A percentile compares a stretch with the other conserved stretches of the same genome.
These are phyloP conservation scores for Ianthella basta DNA, from an alignment of 37 sponge, comb jelly and placozoan genomes.

Conservation along the genomic window DNA sequence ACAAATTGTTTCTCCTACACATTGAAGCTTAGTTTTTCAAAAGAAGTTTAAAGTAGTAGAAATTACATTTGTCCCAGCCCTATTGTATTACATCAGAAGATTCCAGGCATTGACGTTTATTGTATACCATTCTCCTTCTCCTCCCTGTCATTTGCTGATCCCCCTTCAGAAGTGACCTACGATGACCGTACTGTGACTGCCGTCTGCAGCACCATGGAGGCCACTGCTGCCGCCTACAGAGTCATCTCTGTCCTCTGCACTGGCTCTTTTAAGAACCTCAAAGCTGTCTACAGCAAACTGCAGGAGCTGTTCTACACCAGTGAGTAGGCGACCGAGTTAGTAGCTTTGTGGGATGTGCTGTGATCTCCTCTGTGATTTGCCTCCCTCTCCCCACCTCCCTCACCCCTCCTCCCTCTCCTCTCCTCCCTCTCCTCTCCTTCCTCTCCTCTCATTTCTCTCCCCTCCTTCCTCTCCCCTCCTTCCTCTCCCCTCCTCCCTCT, in stretches of 20 bases:
- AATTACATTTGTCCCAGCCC: no score
- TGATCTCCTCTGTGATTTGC: neutral
- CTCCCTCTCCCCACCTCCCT: neutral
- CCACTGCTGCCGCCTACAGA: constrained; percentile 73
- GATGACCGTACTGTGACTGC: constrained; percentile 31
- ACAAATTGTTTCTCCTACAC: no score
- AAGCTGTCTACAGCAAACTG: constrained; percentile 53
- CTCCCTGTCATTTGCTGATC: no score
- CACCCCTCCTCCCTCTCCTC: no score
- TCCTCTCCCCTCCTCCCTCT: no score
- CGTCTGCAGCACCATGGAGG: constrained; percentile 62
- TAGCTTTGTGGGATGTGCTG: neutral
- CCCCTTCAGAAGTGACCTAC: neutral
- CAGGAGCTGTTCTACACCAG: constrained; percentile 77
- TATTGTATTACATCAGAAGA: no score
- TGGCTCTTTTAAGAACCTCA: constrained; percentile 71
- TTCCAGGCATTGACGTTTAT: no score
- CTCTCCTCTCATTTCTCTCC: neutral
- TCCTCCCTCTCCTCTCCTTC: neutral
- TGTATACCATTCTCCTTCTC: no score
- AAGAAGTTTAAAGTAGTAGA: no score
- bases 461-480: neutral
- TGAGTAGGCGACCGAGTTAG: neutral
- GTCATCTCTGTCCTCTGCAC: constrained; percentile 80
- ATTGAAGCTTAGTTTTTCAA: no score